A percentile compares a stretch with the other conserved stretches of the same genome.
These are phyloP conservation scores for Protodeltote pygarga DNA, from an alignment of 2,888 invertebrate genomes.

Conservation along the genomic window DNA sequence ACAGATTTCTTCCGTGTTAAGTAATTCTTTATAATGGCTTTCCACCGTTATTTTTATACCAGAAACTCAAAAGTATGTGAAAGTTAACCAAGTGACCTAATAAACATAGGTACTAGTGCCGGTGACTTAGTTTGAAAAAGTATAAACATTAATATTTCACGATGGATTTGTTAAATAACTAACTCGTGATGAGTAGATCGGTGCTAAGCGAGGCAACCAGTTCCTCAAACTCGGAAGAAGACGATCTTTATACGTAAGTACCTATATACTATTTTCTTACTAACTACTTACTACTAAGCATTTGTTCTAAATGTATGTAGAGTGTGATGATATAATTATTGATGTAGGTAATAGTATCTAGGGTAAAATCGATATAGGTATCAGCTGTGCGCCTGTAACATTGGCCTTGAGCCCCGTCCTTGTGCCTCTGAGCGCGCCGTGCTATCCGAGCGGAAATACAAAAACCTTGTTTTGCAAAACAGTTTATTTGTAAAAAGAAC, in stretches of 20 bases:
- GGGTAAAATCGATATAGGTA: conserved; percentile 32
- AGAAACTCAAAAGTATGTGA: conserved; percentile 2
- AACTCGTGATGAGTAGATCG: conserved; percentile 65
- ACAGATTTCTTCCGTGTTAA: conserved; percentile 7
- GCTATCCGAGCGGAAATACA: background rate
- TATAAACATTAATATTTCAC: conserved; percentile 7
- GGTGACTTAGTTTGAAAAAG: conserved; percentile 1
- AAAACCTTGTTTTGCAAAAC: conserved; percentile 1
- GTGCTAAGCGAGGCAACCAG: conserved; percentile 71
- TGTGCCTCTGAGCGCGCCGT: conserved; percentile 14
- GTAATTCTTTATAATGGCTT: background rate
- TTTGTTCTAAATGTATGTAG: background rate
- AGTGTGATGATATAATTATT: background rate
- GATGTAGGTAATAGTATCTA: background rate
- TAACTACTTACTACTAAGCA: background rate
- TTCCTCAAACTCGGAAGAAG: conserved; percentile 67
- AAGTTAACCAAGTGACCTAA: conserved; percentile 2
- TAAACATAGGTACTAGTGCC: background rate
- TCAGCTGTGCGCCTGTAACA: conserved; percentile 31
- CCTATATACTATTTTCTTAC: no score
- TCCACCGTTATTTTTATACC: background rate
- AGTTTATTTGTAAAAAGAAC: no score
- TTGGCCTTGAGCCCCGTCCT: conserved; percentile 29
- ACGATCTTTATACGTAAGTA: conserved; percentile 78
- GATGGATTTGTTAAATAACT: conserved; percentile 12